Percentiles rank a stretch among this genome's conserved stretches.
These are phyloP conservation scores for Chironex yamaguchii DNA, from an alignment of 30 jellyfish, hydroid and myxozoan species.

Conservation along the genomic window DNA sequence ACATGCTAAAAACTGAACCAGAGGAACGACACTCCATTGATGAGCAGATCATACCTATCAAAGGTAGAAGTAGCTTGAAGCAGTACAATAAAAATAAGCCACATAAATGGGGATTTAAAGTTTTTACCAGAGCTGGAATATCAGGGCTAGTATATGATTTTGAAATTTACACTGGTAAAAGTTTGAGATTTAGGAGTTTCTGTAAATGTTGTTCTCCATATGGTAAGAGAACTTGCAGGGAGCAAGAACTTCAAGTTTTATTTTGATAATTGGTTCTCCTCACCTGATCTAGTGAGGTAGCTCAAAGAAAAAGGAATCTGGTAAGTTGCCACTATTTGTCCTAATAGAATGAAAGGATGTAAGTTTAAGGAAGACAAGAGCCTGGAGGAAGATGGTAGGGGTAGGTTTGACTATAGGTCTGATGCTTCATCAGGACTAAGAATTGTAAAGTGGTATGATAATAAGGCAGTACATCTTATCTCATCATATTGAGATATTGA, in stretches of 20 bases:
- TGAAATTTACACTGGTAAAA: conserved; percentile 12
- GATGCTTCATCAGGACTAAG: conserved; percentile 58
- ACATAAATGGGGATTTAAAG: background rate
- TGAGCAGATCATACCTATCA: background rate
- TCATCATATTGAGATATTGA: too few relatives aligned
- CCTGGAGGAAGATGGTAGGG: conserved; percentile 65
- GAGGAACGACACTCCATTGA: too few relatives aligned
- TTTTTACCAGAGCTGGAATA: conserved; percentile 16
- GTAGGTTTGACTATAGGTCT: conserved; percentile 26
- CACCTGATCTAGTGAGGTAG: conserved; percentile 22
- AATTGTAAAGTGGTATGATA: conserved; percentile 75
- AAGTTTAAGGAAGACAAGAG: conserved; percentile 18
- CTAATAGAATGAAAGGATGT: conserved; percentile 55
- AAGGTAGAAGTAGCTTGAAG: conserved; percentile 13
- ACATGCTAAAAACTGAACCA: too few relatives aligned
- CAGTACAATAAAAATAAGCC: conserved; percentile 7
- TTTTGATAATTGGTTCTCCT: conserved; percentile 54
- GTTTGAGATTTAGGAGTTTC: conserved; percentile 25
- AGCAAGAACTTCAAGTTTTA: conserved; percentile 4
- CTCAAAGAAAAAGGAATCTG: conserved; percentile 33
- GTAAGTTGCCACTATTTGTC: conserved; percentile 60
- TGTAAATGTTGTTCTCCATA: background rate
- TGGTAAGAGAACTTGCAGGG: conserved; percentile 14
- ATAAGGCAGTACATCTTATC: conserved; percentile 70
- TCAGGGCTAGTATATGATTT: conserved; percentile 36